Base-by-base conservation (phyloP, 2,888 invertebrate species). In the Tyria jacobaeae region DNA sequence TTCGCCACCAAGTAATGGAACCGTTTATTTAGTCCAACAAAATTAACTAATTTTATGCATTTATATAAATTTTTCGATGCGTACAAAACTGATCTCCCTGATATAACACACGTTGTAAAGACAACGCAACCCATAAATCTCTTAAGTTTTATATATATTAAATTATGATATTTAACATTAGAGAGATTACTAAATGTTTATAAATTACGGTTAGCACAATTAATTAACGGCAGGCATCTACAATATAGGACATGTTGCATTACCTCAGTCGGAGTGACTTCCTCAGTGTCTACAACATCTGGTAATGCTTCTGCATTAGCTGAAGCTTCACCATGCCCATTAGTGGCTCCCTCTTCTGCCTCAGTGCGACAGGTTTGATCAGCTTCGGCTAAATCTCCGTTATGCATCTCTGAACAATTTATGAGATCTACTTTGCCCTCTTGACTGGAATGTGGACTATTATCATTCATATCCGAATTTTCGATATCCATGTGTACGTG, bases 361-460 rank as follows among this genome's bases (percentile, higher is more conserved):
- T 89, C 92, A 5, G 82, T 66, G 54, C 90, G 94, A 73, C 96
- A 94, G 57, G 96, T 96, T 86, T 97, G 97, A 90, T 97, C 97
- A 12, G 97, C 97, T 87, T 97, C 97, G 0, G 97, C 97, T 70
- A 97, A 89, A 81, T 97, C 97, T 31, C 96, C 97, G 82, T 97
- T 96, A 67, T 95, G 95, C 83, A 95, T 95, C 72, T 94, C 94
- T 24, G 92, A 91, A 77, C 91, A 91, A 71, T 91, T 89, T 31
- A 93, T 87, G 61, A 94, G 82, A 76, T 94, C 94, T 35, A 91
- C 89, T 74, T 94, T 94, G 37, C 88, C 89, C 60, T 92, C 94
- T 63, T 89, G 90, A 70, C 88, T 87, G 44, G 89, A 89, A 15
- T 86, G 86, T 31, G 88, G 85, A 64, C 87, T 86, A 67, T 82